Base-by-base conservation (phyloP, 2,888 invertebrate species). In the Hypomecis atomaria region DNA sequence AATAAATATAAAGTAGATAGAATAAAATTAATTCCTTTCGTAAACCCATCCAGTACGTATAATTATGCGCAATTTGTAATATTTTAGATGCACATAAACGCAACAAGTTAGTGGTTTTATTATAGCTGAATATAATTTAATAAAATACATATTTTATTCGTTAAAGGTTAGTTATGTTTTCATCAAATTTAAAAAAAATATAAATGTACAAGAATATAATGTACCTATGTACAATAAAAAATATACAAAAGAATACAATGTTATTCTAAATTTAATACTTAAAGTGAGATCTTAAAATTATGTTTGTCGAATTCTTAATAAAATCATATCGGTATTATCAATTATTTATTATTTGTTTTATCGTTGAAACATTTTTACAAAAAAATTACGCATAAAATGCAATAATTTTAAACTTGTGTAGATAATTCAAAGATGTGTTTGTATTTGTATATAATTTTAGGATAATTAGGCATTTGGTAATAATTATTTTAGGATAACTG, bases 341-440 rank as follows among this genome's bases (percentile, higher is more conserved):
- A 65, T 66, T 66, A 55, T 65, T 23, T 23, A 65, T 66, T 66
- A 55, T 65, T 23, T 23, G 49, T 62, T 66, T 45, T 54, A 40
- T 45, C 6, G 37, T 65, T 50, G 13, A 50, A 56, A 52, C 36
- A 23, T n/a, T 57, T 52, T 59, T 62, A 50, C 58, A 61, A 52
- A 42, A 57, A 65, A 58, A 71, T 72, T 71, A 74, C 36, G 88
- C 88, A 89, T 89, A 66, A 85, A 87, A 89, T 89, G 90, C 90
- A 88, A 86, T 85, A 83, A 83, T 62, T 73, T 74, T 75, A 71
- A 71, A 53, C 57, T 52, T 66, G n/a, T 57, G 34, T 60, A 60
- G 72, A 78, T 78, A 70, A 74, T 78, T 77, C 71, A 64, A 74
- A 80, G 74, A 77, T 76, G 70, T 82, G 56, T 59, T 59, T 56